Evolutionary conservation across 2,797 vertebrate genomes (phyloP).

Genomic region (Pseudocheirus occidentalis): DNA sequence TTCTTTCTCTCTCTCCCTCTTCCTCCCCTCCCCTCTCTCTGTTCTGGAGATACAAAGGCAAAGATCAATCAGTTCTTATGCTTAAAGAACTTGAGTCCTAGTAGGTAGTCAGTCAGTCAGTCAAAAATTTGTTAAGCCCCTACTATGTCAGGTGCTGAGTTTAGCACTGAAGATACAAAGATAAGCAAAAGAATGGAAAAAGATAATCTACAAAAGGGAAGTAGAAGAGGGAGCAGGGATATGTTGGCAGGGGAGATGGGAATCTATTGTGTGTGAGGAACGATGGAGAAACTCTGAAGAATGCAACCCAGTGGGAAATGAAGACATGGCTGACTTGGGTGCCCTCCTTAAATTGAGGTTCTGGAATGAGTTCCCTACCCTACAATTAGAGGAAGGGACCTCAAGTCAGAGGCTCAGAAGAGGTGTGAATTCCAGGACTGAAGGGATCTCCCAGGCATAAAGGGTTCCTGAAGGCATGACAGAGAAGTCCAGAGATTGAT

Average conservation of each 20-base stretch:
- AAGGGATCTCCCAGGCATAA: not conserved
- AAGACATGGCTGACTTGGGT: not conserved
- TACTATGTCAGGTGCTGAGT: not conserved
- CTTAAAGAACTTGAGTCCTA: not conserved
- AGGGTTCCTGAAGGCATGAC: not conserved
- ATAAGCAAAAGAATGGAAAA: not conserved
- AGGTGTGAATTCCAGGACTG: not conserved
- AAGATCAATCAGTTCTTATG: not conserved
- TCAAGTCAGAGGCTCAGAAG: not conserved
- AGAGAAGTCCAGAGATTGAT: not conserved
- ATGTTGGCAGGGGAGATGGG: not conserved
- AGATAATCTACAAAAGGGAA: not conserved
- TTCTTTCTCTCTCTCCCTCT: not conserved
- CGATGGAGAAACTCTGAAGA: not conserved
- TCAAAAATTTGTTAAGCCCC: not conserved
- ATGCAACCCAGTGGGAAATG: not conserved
- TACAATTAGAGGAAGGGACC: not conserved
- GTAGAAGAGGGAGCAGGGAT: not conserved
- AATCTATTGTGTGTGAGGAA: not conserved
- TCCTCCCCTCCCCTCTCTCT: not conserved
- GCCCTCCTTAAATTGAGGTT: not conserved
- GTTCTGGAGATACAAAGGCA: not conserved
- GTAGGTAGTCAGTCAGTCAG: not conserved
- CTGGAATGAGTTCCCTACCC: not conserved
- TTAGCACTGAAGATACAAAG: not conserved